phyloP scores from a whole-genome alignment of 2,888 invertebrate genomes.

The Homarus gammarus region DNA sequence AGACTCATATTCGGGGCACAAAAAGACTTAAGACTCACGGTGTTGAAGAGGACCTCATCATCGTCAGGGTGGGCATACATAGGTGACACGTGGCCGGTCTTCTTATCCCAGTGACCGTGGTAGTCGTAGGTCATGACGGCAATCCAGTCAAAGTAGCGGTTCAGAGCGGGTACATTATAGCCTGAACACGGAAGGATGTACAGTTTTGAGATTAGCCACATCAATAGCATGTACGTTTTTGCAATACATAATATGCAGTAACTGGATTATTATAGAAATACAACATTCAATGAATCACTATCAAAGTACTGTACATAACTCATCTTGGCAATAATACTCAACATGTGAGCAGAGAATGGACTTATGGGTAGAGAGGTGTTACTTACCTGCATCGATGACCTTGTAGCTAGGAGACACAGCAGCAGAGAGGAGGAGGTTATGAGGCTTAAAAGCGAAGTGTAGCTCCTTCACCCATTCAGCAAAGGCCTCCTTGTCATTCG shows the following conservation, averaged over 20 bases:
- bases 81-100: constrained; percentile 93
- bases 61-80: constrained; percentile 90
- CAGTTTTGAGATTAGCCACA: too few species aligned
- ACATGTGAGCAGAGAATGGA: too few species aligned
- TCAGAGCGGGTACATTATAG: constrained; percentile 89
- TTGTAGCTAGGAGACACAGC: constrained; percentile 93
- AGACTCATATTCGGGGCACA: background rate
- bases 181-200: constrained; percentile 79
- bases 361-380: too few species aligned
- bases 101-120: constrained; percentile 93
- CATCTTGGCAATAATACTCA: too few species aligned
- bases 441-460: constrained; percentile 84
- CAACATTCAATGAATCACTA: too few species aligned
- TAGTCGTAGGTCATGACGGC: constrained; percentile 95
- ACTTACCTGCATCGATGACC: constrained; percentile 80
- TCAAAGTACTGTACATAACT: too few species aligned
- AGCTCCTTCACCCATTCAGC: constrained; percentile 87
- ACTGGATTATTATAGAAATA: too few species aligned
- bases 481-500: constrained; percentile 90
- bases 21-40: constrained; percentile 82
- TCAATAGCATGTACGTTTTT: too few species aligned
- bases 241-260: too few species aligned
- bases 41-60: constrained; percentile 89
- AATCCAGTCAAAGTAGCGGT: constrained; percentile 91
- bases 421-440: constrained; percentile 87